Conservation (phyloP, 2,113 vertebrate species). For the Sander vitreus region DNA sequence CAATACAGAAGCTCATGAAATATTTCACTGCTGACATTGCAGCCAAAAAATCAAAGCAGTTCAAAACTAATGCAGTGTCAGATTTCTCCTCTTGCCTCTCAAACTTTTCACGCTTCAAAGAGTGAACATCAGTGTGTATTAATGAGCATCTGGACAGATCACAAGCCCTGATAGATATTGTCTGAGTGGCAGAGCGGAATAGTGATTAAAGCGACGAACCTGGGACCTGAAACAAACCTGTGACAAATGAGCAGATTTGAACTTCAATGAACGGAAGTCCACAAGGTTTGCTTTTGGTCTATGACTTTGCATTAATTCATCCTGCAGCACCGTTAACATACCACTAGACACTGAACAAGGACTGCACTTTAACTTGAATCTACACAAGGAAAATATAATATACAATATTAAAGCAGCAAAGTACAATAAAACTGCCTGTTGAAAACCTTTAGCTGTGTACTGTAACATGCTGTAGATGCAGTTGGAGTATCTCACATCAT, state of each 20-base stretch:
- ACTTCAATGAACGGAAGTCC: neutral
- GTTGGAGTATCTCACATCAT: neutral
- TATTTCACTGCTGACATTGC: neutral
- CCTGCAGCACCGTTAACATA: neutral
- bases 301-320: neutral
- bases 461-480: neutral
- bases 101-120: conserved; percentile 9
- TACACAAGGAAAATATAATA: neutral
- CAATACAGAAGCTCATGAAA: conserved; percentile 10
- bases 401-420: neutral
- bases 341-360: neutral
- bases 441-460: neutral
- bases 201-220: neutral
- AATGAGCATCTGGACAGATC: conserved; percentile 19
- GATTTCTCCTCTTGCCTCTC: neutral
- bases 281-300: neutral
- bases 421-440: too few species aligned
- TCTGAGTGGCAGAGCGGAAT: neutral
- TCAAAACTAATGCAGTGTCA: neutral
- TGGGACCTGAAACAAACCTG: neutral
- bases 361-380: neutral
- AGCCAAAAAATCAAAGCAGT: neutral
- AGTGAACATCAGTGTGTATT: neutral
- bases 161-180: neutral
- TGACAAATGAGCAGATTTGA: neutral